Conservation (phyloP, 1,140 invertebrate genomes). For the Dendroctonus ponderosae region DNA sequence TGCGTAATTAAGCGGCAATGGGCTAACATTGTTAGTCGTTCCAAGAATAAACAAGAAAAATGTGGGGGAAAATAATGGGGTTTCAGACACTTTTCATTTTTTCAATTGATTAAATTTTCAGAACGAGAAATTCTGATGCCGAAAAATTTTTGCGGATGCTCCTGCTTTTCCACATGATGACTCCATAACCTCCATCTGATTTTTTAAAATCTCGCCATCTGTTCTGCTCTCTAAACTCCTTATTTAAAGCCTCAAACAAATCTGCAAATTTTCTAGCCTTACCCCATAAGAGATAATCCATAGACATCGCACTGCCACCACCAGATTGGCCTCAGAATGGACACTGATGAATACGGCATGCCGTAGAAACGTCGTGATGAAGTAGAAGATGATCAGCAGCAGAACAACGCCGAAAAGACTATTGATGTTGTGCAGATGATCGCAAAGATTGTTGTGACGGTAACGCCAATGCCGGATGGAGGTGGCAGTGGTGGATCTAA, state of each 20-base stretch:
- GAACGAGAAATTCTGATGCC: too few relatives aligned
- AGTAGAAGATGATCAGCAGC: slow-evolving; percentile 13
- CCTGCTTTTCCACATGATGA: too few relatives aligned
- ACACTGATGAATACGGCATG: slow-evolving; percentile 15
- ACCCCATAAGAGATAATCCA: slow-evolving; percentile 20
- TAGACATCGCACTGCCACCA: slow-evolving; percentile 4
- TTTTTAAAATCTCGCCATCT: not conserved
- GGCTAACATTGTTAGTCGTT: too few relatives aligned
- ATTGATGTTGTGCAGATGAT: slow-evolving; percentile 6
- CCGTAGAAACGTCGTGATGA: slow-evolving; percentile 9
- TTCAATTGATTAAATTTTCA: too few relatives aligned
- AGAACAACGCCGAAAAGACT: slow-evolving; percentile 7
- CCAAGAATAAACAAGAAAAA: too few relatives aligned
- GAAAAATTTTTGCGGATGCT: too few relatives aligned
- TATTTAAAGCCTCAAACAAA: not conserved
- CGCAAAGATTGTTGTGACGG: slow-evolving; percentile 6
- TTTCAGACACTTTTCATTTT: too few relatives aligned
- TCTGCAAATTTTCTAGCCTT: not conserved
- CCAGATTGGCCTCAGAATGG: not conserved
- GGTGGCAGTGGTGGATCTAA: not conserved
- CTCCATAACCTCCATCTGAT: too few relatives aligned
- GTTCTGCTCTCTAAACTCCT: not conserved
- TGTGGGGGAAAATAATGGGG: too few relatives aligned
- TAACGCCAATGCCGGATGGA: not conserved
- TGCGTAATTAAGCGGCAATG: too few relatives aligned